These are phyloP conservation scores for Rhinoderma darwinii DNA, from an alignment of 2,113 vertebrate species.

Conservation along the genomic window DNA sequence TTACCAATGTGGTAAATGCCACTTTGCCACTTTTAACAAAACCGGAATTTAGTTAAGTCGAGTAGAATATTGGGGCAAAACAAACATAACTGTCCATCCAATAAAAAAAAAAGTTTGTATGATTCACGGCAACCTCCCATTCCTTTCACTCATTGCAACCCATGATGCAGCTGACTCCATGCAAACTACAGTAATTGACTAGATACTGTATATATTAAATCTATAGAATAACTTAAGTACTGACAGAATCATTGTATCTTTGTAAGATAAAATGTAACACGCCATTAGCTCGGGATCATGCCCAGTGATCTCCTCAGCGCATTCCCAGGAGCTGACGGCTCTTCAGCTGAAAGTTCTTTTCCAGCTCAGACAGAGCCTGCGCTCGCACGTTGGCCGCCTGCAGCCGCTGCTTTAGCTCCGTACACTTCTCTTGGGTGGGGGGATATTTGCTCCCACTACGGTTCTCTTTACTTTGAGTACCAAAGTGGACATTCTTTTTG, in stretches of 20 bases:
- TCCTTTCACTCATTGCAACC: not conserved
- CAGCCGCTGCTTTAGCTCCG: conserved; percentile 79
- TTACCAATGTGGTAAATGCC: not conserved
- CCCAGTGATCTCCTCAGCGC: conserved; percentile 70
- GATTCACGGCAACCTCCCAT: not conserved
- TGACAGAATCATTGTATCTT: not conserved
- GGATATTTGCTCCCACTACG: conserved; percentile 62
- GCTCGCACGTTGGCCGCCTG: conserved; percentile 79
- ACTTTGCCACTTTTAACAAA: not conserved
- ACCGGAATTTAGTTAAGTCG: not conserved
- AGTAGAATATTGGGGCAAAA: no score
- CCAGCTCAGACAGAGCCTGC: conserved; percentile 78
- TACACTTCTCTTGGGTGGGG: conserved; percentile 61
- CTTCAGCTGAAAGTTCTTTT: conserved; percentile 80
- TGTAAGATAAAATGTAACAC: not conserved
- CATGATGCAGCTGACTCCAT: not conserved
- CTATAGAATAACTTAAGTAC: not conserved
- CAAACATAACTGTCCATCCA: not conserved
- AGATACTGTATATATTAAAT: conserved; percentile 25
- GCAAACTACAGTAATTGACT: not conserved
- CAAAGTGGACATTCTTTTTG: conserved; percentile 87
- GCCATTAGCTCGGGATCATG: not conserved
- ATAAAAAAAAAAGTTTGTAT: not conserved
- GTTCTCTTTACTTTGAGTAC: conserved; percentile 83
- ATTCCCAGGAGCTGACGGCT: conserved; percentile 87